Base-by-base conservation (phyloP, 2,113 vertebrate genomes). In the Podiceps cristatus region DNA sequence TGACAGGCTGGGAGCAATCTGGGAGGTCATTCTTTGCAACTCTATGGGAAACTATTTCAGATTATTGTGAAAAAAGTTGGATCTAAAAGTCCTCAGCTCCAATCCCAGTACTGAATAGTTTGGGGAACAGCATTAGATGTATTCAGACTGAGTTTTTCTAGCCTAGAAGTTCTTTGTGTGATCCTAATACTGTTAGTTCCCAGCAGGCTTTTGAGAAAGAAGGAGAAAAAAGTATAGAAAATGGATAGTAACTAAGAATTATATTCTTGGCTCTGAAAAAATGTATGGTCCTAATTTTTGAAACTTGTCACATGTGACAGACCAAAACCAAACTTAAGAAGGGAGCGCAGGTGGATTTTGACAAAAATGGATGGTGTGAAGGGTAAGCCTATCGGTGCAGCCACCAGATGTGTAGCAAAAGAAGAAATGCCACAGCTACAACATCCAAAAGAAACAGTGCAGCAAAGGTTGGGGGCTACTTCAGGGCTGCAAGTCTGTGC, bases 51-150 rank as follows among this genome's bases (percentile, higher is more conserved):
- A 72, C 6, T 69, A 22, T 31, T 86, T 45, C 60, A 7, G 19
- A 18, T 45, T 64, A 20, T 11, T 49, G 31, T 29, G 71, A 87
- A 68, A 90, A 68, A 0, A 73, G 11, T 11, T 37, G 20, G 11
- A 44, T 67, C 11, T n/a, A 10, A 2, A 10, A 15, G 40, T 47
- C n/a, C 72, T 64, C 56, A 64, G 33, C 29, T 33, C 25, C 52
- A 23, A 18, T 84, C 47, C 28, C 35, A 9, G 4, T 44, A 68
- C 82, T 29, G 45, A 81, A 55, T 5, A 44, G 7, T 0, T 1
- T 24, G 20, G 13, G 45, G 29, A 80, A 63, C 0, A 0, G 73
- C 47, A 71, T 11, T 73, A 58, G 16, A 52, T 24, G 33, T 5
- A 63, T 16, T 66, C 10, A 29, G 45, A 20, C 22, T 23, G 11